A percentile compares a stretch with the other conserved stretches of the same genome.
Evolutionary conservation across 2,888 invertebrate genomes (phyloP).

Genomic region (Drosophila picticornis): DNA sequence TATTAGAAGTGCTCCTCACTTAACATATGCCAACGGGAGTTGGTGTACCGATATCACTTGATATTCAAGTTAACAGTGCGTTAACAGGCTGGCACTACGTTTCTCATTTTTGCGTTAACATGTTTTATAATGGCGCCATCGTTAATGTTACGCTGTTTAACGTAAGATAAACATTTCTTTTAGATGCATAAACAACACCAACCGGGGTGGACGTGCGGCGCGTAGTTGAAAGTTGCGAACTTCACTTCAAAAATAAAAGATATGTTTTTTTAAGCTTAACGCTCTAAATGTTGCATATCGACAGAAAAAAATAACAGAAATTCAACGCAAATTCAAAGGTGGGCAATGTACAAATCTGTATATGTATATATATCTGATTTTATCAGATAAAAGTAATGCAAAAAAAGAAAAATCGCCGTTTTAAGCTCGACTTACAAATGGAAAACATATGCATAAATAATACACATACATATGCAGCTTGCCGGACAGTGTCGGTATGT

Average conservation of each 20-base stretch:
- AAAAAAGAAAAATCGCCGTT: slow-evolving; percentile 4
- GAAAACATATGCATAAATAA: slow-evolving; percentile 14
- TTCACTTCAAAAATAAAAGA: slow-evolving; percentile 6
- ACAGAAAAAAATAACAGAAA: slow-evolving; percentile 2
- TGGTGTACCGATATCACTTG: neutral
- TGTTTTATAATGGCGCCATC: slow-evolving; percentile 21
- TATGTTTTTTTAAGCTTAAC: slow-evolving; percentile 9
- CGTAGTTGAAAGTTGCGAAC: slow-evolving; percentile 8
- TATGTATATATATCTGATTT: slow-evolving; percentile 4
- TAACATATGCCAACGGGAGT: neutral
- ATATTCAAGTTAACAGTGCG: slow-evolving; percentile 1
- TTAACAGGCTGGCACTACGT: neutral
- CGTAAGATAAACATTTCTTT: slow-evolving; percentile 37
- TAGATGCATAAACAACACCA: slow-evolving; percentile 46
- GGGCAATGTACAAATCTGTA: slow-evolving; percentile 1
- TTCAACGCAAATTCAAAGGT: slow-evolving; percentile 9
- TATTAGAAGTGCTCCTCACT: slow-evolving; percentile 1
- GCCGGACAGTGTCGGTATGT: slow-evolving; percentile 37
- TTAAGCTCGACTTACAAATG: slow-evolving; percentile 32
- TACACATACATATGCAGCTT: slow-evolving; percentile 10
- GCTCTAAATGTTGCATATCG: slow-evolving; percentile 14
- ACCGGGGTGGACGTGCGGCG: slow-evolving; percentile 42
- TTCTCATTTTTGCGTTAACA: slow-evolving; percentile 9
- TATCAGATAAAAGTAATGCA: slow-evolving; percentile 1
- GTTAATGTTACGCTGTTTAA: slow-evolving; percentile 30